Conservation (phyloP, 2,888 invertebrate genomes). For the Rhagonycha fulva region DNA sequence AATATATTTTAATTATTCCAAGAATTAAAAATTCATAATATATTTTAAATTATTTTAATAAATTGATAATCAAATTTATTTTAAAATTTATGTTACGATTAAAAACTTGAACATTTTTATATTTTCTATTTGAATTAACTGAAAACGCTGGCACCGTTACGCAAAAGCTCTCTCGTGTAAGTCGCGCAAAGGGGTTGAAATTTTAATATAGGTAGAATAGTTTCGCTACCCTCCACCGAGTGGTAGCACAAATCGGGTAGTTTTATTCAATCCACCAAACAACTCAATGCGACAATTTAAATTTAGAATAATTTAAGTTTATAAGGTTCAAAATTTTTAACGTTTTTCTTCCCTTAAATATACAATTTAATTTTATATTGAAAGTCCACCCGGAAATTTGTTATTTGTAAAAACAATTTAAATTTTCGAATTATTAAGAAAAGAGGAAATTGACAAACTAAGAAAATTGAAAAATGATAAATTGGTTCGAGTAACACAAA, state of each 20-base stretch:
- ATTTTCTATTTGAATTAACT: too few species aligned
- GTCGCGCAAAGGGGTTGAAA: conserved; percentile 5
- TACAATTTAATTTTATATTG: neutral
- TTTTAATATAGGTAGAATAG: conserved; percentile 29
- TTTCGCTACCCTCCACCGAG: conserved; percentile 44
- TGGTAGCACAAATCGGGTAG: conserved; percentile 46
- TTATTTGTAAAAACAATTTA: neutral
- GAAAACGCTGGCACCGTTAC: neutral
- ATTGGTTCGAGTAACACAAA: neutral
- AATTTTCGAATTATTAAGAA: neutral
- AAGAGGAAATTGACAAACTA: neutral
- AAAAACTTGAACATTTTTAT: too few species aligned
- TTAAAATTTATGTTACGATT: too few species aligned
- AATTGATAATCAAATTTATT: too few species aligned
- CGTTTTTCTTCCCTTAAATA: too few species aligned
- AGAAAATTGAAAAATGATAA: neutral
- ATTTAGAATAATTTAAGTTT: neutral
- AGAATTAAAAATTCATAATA: too few species aligned
- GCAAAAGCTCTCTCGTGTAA: neutral
- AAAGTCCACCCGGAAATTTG: neutral
- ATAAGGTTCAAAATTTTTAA: neutral
- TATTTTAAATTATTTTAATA: too few species aligned
- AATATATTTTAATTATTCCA: too few species aligned
- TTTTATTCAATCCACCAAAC: neutral
- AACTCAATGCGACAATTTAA: neutral